Percentiles rank a stretch among this genome's conserved stretches.
Evolutionary conservation across 2,797 vertebrate species (phyloP).

Genomic region (Tauraco hartlaubi): DNA sequence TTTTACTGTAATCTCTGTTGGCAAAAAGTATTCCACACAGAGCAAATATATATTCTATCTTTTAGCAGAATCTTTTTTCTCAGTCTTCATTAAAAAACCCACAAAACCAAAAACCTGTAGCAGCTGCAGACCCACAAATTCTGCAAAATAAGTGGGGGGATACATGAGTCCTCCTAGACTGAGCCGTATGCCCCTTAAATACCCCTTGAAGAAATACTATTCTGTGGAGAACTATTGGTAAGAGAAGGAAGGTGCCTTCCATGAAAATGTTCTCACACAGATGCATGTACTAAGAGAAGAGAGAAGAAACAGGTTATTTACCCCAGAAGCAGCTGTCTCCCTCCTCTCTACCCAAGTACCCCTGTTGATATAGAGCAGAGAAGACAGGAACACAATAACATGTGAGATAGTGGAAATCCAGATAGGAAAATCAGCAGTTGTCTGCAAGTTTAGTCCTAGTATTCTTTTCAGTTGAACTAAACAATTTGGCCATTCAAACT

Average conservation of each 20-base stretch:
- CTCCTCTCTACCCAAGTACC: neutral
- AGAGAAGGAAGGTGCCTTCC: neutral
- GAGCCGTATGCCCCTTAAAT: neutral
- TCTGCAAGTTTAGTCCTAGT: neutral
- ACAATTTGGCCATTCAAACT: neutral
- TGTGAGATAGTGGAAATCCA: neutral
- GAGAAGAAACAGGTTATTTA: neutral
- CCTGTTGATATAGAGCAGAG: neutral
- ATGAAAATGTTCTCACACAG: neutral
- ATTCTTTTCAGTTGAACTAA: neutral
- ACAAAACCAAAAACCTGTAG: neutral
- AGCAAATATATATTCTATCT: neutral
- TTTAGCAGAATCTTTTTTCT: neutral
- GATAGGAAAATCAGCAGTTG: neutral
- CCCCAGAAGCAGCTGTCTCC: neutral
- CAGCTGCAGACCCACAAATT: neutral
- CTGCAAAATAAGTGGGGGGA: neutral
- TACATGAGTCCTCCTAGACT: neutral
- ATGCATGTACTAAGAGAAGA: neutral
- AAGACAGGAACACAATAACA: neutral
- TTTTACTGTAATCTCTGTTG: neutral
- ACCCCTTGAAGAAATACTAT: neutral
- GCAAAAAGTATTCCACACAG: neutral
- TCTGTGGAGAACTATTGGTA: neutral
- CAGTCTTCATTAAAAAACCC: neutral